phyloP scores from a whole-genome alignment of 1,140 invertebrate genomes.

The Adoxophyes honmai region DNA sequence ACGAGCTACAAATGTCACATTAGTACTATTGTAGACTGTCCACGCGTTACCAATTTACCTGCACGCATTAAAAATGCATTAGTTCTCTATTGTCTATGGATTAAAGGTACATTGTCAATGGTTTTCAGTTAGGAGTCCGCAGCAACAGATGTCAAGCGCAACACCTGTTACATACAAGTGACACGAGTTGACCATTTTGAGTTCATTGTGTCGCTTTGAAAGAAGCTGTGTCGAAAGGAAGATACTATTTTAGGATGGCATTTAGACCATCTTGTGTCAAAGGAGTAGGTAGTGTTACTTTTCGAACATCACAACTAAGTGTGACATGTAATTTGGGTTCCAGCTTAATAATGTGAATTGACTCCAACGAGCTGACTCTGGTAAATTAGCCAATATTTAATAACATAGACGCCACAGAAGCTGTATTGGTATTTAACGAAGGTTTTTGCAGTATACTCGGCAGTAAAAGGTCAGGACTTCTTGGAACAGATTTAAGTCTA shows the following conservation, averaged over 20 bases:
- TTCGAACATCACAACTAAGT: too few species aligned
- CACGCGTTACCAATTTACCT: not conserved
- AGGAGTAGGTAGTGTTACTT: too few species aligned
- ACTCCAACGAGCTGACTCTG: not conserved
- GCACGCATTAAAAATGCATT: constrained; percentile 9
- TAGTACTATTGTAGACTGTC: not conserved
- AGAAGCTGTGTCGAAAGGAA: not conserved
- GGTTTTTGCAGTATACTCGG: constrained; percentile 1
- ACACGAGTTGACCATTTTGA: not conserved
- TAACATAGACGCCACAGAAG: not conserved
- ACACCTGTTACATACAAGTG: constrained; percentile 2
- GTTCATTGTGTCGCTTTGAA: not conserved
- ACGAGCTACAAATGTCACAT: constrained; percentile 8
- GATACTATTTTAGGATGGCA: not conserved
- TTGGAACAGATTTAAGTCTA: constrained; percentile 7
- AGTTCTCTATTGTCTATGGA: constrained; percentile 3
- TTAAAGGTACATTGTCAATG: constrained; percentile 8
- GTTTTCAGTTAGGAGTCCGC: not conserved
- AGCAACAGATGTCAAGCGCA: not conserved
- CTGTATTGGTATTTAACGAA: not conserved
- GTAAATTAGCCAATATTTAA: not conserved
- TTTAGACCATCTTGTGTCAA: too few species aligned
- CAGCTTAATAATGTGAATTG: not conserved
- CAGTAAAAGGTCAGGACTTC: constrained; percentile 2
- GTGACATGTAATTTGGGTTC: not conserved